Percentiles rank a stretch among this genome's conserved stretches.
Evolutionary conservation across 2,797 vertebrate genomes (phyloP).

Genomic region (Crossoptilon crossoptilon): DNA sequence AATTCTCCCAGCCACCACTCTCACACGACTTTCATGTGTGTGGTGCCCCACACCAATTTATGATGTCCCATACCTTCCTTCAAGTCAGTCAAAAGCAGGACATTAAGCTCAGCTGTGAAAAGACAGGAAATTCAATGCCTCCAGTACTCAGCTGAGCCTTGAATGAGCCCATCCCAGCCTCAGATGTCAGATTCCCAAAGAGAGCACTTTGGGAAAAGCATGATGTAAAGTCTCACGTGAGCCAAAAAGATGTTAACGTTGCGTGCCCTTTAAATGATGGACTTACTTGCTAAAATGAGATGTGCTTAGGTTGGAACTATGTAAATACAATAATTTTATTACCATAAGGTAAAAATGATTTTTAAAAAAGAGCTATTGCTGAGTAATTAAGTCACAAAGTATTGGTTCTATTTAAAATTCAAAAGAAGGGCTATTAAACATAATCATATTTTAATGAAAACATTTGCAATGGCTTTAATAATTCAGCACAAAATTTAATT

Average conservation of each 20-base stretch:
- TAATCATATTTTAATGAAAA: slow-evolving; percentile 62
- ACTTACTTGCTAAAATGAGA: slow-evolving; percentile 20
- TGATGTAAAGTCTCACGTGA: slow-evolving; percentile 51
- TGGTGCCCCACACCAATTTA: fast-evolving
- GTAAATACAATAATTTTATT: slow-evolving; percentile 51
- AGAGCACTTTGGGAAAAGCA: background rate
- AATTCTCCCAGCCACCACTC: fast-evolving
- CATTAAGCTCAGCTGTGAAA: background rate
- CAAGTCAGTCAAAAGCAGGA: background rate
- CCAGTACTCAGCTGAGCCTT: background rate
- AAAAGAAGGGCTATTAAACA: slow-evolving; percentile 49
- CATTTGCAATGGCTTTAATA: slow-evolving; percentile 51
- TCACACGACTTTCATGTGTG: background rate
- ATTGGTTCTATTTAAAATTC: slow-evolving; percentile 57
- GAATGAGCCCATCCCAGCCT: background rate
- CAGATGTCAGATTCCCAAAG: background rate
- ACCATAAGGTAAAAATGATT: slow-evolving; percentile 50
- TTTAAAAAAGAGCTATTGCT: slow-evolving; percentile 46
- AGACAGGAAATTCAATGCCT: background rate
- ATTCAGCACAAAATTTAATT: slow-evolving; percentile 51
- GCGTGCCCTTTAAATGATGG: slow-evolving; percentile 59
- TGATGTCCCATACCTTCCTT: background rate
- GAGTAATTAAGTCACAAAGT: slow-evolving; percentile 44
- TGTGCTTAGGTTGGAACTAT: slow-evolving; percentile 55
- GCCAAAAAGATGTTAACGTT: slow-evolving; percentile 63